These are phyloP conservation scores for Chrysocyon brachyurus DNA, from an alignment of 2,797 vertebrate genomes.

Conservation along the genomic window DNA sequence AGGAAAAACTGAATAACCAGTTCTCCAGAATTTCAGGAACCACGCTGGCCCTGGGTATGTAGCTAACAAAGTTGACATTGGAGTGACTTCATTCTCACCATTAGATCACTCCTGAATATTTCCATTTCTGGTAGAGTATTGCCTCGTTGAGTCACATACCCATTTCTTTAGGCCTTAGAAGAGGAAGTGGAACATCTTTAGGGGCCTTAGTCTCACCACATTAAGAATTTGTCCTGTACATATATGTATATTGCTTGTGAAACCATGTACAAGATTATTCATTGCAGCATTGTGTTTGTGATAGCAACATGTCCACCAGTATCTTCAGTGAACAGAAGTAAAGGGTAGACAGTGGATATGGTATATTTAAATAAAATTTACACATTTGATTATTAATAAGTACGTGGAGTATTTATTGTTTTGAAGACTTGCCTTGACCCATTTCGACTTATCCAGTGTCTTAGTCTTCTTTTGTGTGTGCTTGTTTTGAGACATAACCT, in stretches of 20 bases:
- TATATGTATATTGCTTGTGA: neutral
- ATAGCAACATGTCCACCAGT: neutral
- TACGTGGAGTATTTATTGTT: neutral
- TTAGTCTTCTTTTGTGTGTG: neutral
- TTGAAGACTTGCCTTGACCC: neutral
- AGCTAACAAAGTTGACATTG: neutral
- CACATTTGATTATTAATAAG: constrained; percentile 12
- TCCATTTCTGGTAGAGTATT: neutral
- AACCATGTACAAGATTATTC: neutral
- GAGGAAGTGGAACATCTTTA: neutral
- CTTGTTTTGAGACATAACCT: constrained; percentile 23
- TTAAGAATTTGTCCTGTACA: neutral
- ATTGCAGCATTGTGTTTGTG: neutral
- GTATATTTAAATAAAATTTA: constrained; percentile 18
- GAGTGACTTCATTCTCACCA: neutral
- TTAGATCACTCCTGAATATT: constrained; percentile 12
- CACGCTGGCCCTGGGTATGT: neutral
- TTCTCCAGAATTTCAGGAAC: neutral
- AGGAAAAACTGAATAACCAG: constrained; percentile 4
- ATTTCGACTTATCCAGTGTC: neutral
- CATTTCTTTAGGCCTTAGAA: neutral
- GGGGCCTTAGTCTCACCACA: neutral
- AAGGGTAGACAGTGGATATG: neutral
- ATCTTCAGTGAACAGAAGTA: constrained; percentile 22
- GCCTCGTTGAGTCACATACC: neutral